These are phyloP conservation scores for Eumerus sabulonum DNA, from an alignment of 2,888 invertebrate species.

Conservation along the genomic window DNA sequence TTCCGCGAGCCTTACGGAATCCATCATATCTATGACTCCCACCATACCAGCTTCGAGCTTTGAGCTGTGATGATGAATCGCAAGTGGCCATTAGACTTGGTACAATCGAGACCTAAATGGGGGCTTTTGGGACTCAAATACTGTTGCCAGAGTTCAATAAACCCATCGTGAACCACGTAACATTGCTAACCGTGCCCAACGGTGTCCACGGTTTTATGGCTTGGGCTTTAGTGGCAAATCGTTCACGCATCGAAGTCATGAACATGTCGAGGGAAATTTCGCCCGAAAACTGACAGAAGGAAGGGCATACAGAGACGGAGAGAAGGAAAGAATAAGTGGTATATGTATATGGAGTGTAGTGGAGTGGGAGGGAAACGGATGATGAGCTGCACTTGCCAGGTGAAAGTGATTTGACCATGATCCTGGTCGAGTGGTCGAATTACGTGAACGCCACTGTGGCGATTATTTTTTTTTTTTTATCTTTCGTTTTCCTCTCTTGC, in stretches of 20 bases:
- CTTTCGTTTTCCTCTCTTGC: too few species aligned
- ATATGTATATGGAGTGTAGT: neutral
- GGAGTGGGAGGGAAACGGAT: conserved; percentile 24
- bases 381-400: conserved; percentile 56
- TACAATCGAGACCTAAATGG: conserved; percentile 28
- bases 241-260: conserved; percentile 40
- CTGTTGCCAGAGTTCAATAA: conserved; percentile 42
- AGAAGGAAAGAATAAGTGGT: conserved; percentile 3
- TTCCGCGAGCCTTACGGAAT: conserved; percentile 38
- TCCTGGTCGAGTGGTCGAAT: conserved; percentile 61
- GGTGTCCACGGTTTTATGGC: conserved; percentile 6
- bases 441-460: conserved; percentile 54
- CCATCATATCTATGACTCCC: conserved; percentile 21
- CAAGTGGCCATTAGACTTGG: conserved; percentile 29
- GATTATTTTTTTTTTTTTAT: too few species aligned
- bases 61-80: conserved; percentile 14
- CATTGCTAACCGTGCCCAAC: conserved; percentile 8
- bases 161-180: conserved; percentile 42
- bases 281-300: conserved; percentile 33
- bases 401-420: conserved; percentile 68
- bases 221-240: conserved; percentile 49
- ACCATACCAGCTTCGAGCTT: neutral
- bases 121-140: conserved; percentile 2
- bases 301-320: conserved; percentile 37
- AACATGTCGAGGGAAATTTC: conserved; percentile 43